These are phyloP conservation scores for Diploscapter pachys DNA, from an alignment of 1,140 invertebrate genomes.

Conservation along the genomic window DNA sequence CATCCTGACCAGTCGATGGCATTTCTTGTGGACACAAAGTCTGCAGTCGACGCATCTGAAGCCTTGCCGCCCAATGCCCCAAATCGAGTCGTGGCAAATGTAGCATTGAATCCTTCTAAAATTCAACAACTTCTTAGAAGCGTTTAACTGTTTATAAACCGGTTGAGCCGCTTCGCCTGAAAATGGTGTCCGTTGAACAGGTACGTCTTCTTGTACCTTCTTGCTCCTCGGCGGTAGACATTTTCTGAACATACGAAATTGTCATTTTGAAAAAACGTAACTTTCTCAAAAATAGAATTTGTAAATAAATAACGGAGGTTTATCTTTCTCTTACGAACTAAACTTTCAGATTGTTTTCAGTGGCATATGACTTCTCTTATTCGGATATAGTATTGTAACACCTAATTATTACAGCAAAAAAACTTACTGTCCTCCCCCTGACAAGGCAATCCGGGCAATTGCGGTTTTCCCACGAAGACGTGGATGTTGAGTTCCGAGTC, in stretches of 20 bases:
- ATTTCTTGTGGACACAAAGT: constrained; percentile 97
- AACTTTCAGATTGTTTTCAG: background rate
- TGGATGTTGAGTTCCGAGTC: constrained; percentile 95
- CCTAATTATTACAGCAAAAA: background rate
- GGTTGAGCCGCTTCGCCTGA: constrained; percentile 96
- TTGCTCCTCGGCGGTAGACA: constrained; percentile 94
- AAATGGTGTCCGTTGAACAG: constrained; percentile 98
- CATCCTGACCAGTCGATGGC: constrained; percentile 90
- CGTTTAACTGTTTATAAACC: constrained; percentile 62
- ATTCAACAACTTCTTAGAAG: background rate
- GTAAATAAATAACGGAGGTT: too few species aligned
- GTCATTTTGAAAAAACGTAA: too few species aligned
- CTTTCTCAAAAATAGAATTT: too few species aligned
- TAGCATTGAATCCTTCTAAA: constrained; percentile 88
- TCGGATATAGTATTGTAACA: constrained; percentile 6
- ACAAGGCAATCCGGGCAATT: constrained; percentile 90
- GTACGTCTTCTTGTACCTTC: constrained; percentile 95
- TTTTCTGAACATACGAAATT: constrained; percentile 70
- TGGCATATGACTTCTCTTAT: background rate
- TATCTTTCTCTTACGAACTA: too few species aligned
- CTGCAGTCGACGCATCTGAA: constrained; percentile 99
- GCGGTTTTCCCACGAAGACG: constrained; percentile 84
- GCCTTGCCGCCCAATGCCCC: constrained; percentile 95
- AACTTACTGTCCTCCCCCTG: constrained; percentile 96
- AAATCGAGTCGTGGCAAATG: constrained; percentile 94